Evolutionary conservation across 2,888 invertebrate species (phyloP).

Genomic region (Drosophila longiperda): DNA sequence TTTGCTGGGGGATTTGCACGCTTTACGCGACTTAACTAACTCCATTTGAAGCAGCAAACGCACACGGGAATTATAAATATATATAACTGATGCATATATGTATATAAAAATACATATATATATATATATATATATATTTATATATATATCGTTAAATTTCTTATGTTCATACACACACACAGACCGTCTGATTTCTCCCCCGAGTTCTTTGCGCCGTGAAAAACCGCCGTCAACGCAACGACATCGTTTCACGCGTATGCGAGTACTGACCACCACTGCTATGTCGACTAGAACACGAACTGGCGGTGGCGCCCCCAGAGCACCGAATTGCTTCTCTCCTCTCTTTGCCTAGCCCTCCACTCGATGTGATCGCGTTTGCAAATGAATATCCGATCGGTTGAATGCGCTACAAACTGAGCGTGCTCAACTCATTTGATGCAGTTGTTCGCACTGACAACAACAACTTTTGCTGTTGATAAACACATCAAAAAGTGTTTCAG

Average conservation of each 20-base stretch:
- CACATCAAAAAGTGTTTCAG: not conserved
- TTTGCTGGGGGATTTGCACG: conserved; percentile 42
- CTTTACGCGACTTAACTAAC: conserved; percentile 36
- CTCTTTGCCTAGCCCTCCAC: not conserved
- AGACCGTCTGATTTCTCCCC: conserved; percentile 52
- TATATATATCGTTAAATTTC: conserved; percentile 5
- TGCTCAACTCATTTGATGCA: conserved; percentile 24
- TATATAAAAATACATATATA: conserved; percentile 5
- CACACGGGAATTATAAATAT: conserved; percentile 17
- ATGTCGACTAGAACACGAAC: conserved; percentile 19
- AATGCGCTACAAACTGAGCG: conserved; percentile 31
- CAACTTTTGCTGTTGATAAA: conserved; percentile 35
- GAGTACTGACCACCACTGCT: conserved; percentile 61
- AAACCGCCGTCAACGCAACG: conserved; percentile 76
- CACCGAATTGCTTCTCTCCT: conserved; percentile 16
- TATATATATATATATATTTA: conserved; percentile 13
- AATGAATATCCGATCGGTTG: conserved; percentile 24
- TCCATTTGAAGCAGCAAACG: conserved; percentile 45
- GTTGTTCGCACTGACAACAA: conserved; percentile 37
- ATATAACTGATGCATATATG: conserved; percentile 6
- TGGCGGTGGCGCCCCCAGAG: conserved; percentile 43
- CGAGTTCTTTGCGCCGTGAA: conserved; percentile 61
- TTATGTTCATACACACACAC: conserved; percentile 25
- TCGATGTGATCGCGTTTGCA: conserved; percentile 29
- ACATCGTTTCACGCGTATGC: conserved; percentile 78